Percentiles rank a stretch among this genome's conserved stretches.
Conservation (phyloP, 2,888 invertebrate species). For the Sipha maydis region DNA sequence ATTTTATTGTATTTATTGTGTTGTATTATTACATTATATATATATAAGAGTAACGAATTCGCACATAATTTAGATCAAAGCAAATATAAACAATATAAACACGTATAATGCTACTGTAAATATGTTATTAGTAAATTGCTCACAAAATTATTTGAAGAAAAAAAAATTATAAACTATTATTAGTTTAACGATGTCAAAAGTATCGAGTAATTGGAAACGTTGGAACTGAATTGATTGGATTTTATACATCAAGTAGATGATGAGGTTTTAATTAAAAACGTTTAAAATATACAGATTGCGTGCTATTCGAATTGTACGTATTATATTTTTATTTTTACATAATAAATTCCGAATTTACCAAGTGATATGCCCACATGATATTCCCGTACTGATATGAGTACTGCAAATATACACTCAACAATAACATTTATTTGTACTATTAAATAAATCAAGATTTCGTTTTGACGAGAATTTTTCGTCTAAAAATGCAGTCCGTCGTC, state of each 20-base stretch:
- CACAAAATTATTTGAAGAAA: neutral
- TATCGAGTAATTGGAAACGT: conserved; percentile 11
- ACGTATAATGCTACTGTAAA: neutral
- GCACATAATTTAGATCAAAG: conserved; percentile 22
- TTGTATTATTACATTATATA: neutral
- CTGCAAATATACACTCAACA: no score
- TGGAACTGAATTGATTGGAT: neutral
- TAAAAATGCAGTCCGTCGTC: no score
- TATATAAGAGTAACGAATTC: neutral
- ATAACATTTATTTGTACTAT: no score
- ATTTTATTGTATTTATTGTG: no score
- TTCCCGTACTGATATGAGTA: no score
- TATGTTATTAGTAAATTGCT: neutral
- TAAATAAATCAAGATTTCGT: no score
- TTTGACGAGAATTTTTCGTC: no score
- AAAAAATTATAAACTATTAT: neutral
- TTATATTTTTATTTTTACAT: neutral
- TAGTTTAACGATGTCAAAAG: neutral
- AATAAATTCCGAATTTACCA: no score
- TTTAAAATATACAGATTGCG: neutral
- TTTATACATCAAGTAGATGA: neutral
- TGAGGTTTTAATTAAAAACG: neutral
- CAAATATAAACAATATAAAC: no score
- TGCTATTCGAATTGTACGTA: neutral
- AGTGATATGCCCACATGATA: no score